Base-by-base conservation (phyloP, 2,888 invertebrate species). In the Drosophila niveifrons region DNA sequence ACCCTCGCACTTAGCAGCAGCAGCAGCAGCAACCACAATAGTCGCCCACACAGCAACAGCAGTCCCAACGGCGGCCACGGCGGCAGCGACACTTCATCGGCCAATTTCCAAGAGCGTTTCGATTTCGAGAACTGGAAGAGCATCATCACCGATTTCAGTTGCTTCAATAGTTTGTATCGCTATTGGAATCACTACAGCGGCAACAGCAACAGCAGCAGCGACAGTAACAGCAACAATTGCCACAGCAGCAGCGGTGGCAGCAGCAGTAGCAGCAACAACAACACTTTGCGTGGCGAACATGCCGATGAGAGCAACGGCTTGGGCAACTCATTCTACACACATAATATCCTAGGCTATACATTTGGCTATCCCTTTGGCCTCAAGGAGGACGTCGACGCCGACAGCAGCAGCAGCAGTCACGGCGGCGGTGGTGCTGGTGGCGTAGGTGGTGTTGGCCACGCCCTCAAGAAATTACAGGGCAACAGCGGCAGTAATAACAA, bases 41-140 rank as follows among this genome's bases (percentile, higher is more conserved):
- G 61, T 46, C 71, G 57, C 52, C 79, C 59, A 47, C 70, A 53
- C 78, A 67, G 28, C 58, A 68, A 51, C 48, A 69, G 47, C 63
- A 74, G 62, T 51, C 71, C 71, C 64, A 75, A 63, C 58, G 65
- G 80, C 41, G 81, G 78, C 73, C 90, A 91, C 77, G 91, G 91
- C 61, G 82, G 78, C 73, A 91, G 91, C 78, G 91, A 91, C 61
- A 91, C 90, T 29, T 89, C 92, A 2, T 91, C 90, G 3, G 91
- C 90, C n/a, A 88, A 91, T 65, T 92, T 92, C 63, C 92, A 91
- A 70, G 90, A 91, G 51, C 91, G 91, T 43, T 91, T 94, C 78
- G 92, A 93, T 91, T 94, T 94, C 88, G 92, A 93, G 79, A 93
- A 95, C 84, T 94, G 95, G 91, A 95, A 95, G 94, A 94, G 95